Evolutionary conservation across 1,140 invertebrate genomes (phyloP), one percentile per base, ranked within the genome.

Genomic region (Caenorhabditis briggsae): DNA sequence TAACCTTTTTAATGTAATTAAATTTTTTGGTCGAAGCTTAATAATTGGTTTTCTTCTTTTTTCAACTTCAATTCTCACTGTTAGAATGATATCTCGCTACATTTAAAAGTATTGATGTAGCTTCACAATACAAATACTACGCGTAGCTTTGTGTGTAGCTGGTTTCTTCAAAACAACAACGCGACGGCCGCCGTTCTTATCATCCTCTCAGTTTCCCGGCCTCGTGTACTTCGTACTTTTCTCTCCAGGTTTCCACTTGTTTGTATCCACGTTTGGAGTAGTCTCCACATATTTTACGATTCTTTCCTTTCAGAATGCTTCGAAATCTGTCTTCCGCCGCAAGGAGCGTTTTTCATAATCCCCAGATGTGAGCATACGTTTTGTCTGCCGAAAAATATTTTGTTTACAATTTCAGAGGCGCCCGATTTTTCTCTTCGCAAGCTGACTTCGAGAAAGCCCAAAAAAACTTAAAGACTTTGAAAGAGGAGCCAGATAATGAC

Each of bases 401-500:
- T 48, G 33, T 86, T 84, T 70, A 16, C n/a, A 55, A 23, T 85
- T 88, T 85, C 20, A 88, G 88, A 64, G 16, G 0, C 43, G 33
- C 20, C 18, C 56, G 46, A 14, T 74, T 61, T 16, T 89, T 74
- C 25, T 88, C 87, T 2, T 50, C 85, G 3, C 48, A 83, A 20
- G 50, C 78, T 23, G 70, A 74, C 11, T 94, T 94, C 90, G 90
- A 92, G n/a, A 88, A 92, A 43, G 93, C 94, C 8, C 93, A 94
- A 90, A 89, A 90, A 16, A 87, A 90, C 18, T 89, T 94, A 3
- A 92, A 92, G 83, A 90, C 89, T 5, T 89, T 94, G 41, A 91
- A 92, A 87, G 92, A 93, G 87, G 94, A 94, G 70, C 92, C 94
- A 65, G 94, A 93, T 61, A 95, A 94, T 92, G 92, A 93, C 33